Percentiles rank a stretch among this genome's conserved stretches.
Conservation (phyloP, 92 coral and sea anemone genomes). For the Pocillopora grandis region DNA sequence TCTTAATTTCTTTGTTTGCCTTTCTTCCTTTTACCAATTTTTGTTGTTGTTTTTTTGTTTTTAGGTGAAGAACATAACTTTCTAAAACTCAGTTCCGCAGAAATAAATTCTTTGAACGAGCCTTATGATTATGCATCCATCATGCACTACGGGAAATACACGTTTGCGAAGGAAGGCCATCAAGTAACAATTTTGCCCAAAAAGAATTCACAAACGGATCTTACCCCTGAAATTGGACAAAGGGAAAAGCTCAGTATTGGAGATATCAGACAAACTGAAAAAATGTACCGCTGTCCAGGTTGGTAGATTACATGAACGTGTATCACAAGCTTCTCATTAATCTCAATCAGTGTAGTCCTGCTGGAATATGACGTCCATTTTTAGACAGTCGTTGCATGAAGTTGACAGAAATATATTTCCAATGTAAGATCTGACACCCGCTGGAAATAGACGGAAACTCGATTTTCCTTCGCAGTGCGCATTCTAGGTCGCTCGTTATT, state of each 20-base stretch:
- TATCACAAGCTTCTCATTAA: too few species aligned
- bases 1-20: too few species aligned
- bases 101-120: slow-evolving; percentile 83
- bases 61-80: slow-evolving; percentile 94
- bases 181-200: slow-evolving; percentile 77
- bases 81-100: slow-evolving; percentile 63
- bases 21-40: not conserved
- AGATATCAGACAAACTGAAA: slow-evolving; percentile 79
- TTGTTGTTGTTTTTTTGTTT: not conserved
- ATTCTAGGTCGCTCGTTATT: too few species aligned
- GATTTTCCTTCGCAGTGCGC: too few species aligned
- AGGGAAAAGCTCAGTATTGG: slow-evolving; percentile 83
- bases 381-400: too few species aligned
- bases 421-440: too few species aligned
- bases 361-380: too few species aligned
- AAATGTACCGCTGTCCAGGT: slow-evolving; percentile 95
- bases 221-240: slow-evolving; percentile 91
- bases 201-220: slow-evolving; percentile 36
- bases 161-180: slow-evolving; percentile 73
- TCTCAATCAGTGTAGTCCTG: too few species aligned
- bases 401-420: too few species aligned
- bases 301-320: too few species aligned
- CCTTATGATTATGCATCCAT: slow-evolving; percentile 90
- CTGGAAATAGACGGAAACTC: too few species aligned
- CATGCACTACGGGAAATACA: slow-evolving; percentile 94